Percentiles rank a stretch among this genome's conserved stretches.
These are phyloP conservation scores for Sinodicranocentrus sp. DNA, from an alignment of 2,888 invertebrate genomes.

Conservation along the genomic window DNA sequence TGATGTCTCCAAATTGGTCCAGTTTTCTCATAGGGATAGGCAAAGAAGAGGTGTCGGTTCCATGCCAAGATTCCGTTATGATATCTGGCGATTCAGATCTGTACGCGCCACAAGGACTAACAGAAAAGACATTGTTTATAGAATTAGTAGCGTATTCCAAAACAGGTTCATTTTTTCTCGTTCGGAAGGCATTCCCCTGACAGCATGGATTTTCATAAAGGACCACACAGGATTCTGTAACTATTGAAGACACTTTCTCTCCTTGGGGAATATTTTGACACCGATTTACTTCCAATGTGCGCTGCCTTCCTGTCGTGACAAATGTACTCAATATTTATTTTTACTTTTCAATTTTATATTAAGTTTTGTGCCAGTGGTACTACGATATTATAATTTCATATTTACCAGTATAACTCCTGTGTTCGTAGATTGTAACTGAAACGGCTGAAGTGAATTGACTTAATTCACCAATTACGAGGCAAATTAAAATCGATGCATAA, in stretches of 20 bases:
- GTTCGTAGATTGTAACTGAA: slow-evolving; percentile 43
- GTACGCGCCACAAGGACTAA: slow-evolving; percentile 52
- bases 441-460: no score
- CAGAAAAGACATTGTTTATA: slow-evolving; percentile 18
- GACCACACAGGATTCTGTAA: slow-evolving; percentile 19
- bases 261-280: slow-evolving; percentile 32
- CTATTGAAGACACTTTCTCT: slow-evolving; percentile 46
- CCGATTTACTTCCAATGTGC: slow-evolving; percentile 22
- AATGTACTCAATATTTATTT: slow-evolving; percentile 19
- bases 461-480: no score
- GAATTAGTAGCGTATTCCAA: slow-evolving; percentile 36
- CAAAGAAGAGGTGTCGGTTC: no score
- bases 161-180: not conserved
- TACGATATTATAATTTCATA: not conserved
- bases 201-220: slow-evolving; percentile 47
- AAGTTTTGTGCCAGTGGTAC: slow-evolving; percentile 7
- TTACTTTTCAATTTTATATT: no score
- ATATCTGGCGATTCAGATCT: slow-evolving; percentile 13
- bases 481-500: no score
- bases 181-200: slow-evolving; percentile 14
- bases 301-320: not conserved
- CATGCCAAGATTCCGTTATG: slow-evolving; percentile 53
- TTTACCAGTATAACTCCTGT: slow-evolving; percentile 39
- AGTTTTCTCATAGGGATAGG: slow-evolving; percentile 51
- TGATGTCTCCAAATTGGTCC: slow-evolving; percentile 50